Evolutionary conservation across 2,797 vertebrate species (phyloP), one percentile per base, ranked within the genome.

Genomic region (Tadarida brasiliensis): DNA sequence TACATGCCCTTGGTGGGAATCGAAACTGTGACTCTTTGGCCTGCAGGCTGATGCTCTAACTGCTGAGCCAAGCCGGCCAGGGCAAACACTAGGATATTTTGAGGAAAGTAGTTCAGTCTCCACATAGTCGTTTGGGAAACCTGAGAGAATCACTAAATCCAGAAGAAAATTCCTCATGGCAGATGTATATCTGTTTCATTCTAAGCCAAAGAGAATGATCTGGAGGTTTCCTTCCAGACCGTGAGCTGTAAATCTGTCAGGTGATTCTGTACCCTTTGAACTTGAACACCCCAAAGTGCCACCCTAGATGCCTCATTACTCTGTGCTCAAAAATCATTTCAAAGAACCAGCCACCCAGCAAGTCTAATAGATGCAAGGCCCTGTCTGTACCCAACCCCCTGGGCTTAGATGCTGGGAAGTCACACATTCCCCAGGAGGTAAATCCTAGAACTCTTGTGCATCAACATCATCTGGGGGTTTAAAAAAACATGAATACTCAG

Each of bases 191-290:
- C 54, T 89, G 9, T 92, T 88, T 30, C 22, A 67, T 70, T 81
- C 17, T 88, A 63, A 91, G 15, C 33, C 68, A 90, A 85, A 76
- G 68, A 76, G 26, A 49, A 71, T 20, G 59, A 15, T 77, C 26
- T 94, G n/a, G 47, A 86, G 47, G 56, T 39, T 82, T 90, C 44
- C 26, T 95, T 86, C 47, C n/a, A 82, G 54, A 61, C 7, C 84
- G 59, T 61, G n/a, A 97, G 47, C 56, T 74, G 17, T 82, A 96
- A 92, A 63, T 86, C 47, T 77, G 39, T 68, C 61, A 12, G 67
- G 33, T 17, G 1, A n/a, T 86, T 86, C 59, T 11, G 11, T 0
- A 86, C 15, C 17, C 33, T 90, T 91, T 94, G 84, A 80, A 80
- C 59, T 89, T 56, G 30, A 91, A 65, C 54, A 78, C 20, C 26